Conservation (phyloP, 2,797 vertebrate genomes). For the Eutrigla gurnardus region DNA sequence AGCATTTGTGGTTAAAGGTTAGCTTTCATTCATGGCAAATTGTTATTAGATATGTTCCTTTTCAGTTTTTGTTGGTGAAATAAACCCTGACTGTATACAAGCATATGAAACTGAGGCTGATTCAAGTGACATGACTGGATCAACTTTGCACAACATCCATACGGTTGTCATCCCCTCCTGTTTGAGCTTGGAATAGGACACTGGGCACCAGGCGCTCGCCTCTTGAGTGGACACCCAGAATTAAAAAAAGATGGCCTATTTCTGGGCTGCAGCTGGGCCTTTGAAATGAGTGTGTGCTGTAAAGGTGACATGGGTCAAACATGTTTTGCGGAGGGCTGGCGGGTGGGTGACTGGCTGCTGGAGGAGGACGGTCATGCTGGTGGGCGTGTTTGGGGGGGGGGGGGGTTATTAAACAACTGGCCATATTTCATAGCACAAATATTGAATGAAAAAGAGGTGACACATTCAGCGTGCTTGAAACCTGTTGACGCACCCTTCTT, state of each 20-base stretch:
- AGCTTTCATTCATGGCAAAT: not conserved
- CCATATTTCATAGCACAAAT: conserved; percentile 75
- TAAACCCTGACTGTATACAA: not conserved
- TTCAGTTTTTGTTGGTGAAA: not conserved
- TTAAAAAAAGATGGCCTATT: conserved; percentile 80
- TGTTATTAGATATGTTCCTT: not conserved
- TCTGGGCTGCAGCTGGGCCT: conserved; percentile 78
- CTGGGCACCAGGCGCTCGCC: conserved; percentile 61
- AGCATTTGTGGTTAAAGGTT: not conserved
- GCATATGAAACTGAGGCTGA: conserved; percentile 36
- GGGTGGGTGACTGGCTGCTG: conserved; percentile 26
- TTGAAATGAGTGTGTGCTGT: conserved; percentile 71
- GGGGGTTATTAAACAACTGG: conserved; percentile 77
- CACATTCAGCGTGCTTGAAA: conserved; percentile 76
- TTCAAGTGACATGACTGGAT: conserved; percentile 55
- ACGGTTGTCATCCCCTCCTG: conserved; percentile 58
- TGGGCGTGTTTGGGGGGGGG: conserved; percentile 14
- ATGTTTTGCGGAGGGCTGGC: conserved; percentile 66
- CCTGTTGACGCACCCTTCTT: conserved; percentile 80
- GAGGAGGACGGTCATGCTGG: conserved; percentile 33
- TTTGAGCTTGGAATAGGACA: conserved; percentile 65
- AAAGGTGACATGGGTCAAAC: conserved; percentile 82
- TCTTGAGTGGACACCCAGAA: conserved; percentile 63
- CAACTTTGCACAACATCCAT: conserved; percentile 54
- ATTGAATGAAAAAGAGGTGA: conserved; percentile 78